Conservation (phyloP, 2,113 vertebrate genomes). For the Vanacampus margaritifer region DNA sequence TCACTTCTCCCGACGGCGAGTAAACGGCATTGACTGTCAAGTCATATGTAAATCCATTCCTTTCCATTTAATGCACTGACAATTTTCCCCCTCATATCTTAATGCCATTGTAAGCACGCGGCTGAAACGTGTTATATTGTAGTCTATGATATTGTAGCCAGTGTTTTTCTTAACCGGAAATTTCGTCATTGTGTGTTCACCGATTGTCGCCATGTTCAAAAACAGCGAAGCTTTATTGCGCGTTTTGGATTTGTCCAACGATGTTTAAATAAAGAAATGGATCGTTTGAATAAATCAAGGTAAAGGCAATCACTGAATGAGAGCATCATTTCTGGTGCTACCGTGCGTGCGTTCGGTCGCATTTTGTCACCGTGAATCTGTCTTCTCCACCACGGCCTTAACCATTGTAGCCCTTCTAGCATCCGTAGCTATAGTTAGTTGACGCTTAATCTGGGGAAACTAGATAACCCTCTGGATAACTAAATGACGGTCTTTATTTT, state of each 20-base stretch:
- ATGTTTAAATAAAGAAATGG: slow-evolving; percentile 78
- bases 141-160: no score
- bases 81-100: no score
- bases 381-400: background rate
- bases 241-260: slow-evolving; percentile 52
- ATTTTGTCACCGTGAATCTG: background rate
- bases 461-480: background rate
- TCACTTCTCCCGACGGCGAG: no score
- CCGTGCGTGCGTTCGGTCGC: background rate
- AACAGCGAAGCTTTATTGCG: slow-evolving; percentile 69
- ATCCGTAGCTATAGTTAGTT: slow-evolving; percentile 31
- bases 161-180: background rate
- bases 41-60: no score
- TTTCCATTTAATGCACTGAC: no score
- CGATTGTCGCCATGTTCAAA: slow-evolving; percentile 67
- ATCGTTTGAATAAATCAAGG: slow-evolving; percentile 73
- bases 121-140: no score
- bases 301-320: slow-evolving; percentile 42
- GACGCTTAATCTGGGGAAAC: no score
- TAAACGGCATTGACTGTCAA: no score
- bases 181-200: background rate
- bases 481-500: background rate
- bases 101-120: no score
- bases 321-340: background rate
- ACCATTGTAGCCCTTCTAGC: slow-evolving; percentile 13